Evolutionary conservation across 2,797 vertebrate species (phyloP), one percentile per base, ranked within the genome.

Genomic region (Acipenser transmontanus): DNA sequence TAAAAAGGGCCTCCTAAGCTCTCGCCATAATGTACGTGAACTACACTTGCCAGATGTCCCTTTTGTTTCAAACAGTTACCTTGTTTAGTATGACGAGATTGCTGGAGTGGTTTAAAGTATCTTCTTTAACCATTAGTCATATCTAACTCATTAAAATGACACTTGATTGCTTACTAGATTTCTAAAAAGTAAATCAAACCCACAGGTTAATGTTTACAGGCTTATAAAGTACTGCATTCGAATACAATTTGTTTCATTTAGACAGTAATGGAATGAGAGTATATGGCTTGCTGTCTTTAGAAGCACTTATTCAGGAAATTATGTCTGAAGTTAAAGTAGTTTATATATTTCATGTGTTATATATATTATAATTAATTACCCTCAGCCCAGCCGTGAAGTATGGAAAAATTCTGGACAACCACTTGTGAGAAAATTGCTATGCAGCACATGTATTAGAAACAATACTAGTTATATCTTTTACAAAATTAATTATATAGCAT

Each of bases 121-220:
- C 72, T 74, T 74, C 76, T 49, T 51, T 59, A 74, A 52, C 73
- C 77, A 79, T 77, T 79, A 74, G 66, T 76, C 73, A 75, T 74
- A 70, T 68, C 68, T 73, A 74, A 73, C 74, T 79, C 72, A 76
- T 77, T 79, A 79, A 77, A 79, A 59, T 67, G 72, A 77, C 70
- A 71, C 74, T 76, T 70, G 63, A 77, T 72, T 74, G 67, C 68
- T 73, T 63, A 65, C 73, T 71, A 68, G 74, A 60, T 67, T 59
- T 65, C 51, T 64, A 59, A 34, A 49, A 47, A 11, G 12, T 57
- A 57, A 57, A 57, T 57, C 54, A 57, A 57, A n/a, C n/a, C 34
- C 17, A 52, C 65, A 10, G 63, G 62, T 70, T 63, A 64, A 70
- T 70, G 66, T 70, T 60, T 70, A 70, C 65, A 63, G 69, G 61